These are phyloP conservation scores for Peromyscus attwateri DNA, from an alignment of 2,797 vertebrate genomes.

Conservation along the genomic window DNA sequence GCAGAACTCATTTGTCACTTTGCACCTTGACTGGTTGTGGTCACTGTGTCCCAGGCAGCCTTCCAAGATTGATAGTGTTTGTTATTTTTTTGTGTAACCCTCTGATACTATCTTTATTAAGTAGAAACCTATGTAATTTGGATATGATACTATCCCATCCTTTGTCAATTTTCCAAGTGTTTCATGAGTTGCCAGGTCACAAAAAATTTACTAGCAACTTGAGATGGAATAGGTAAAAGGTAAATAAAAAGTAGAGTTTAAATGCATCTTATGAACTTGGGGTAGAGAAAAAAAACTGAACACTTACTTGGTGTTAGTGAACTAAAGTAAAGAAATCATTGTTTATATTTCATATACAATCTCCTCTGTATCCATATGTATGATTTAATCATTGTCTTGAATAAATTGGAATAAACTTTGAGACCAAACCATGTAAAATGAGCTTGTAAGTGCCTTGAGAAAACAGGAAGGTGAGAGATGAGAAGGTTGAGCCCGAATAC, in stretches of 20 bases:
- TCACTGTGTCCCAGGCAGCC: background rate
- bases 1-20: background rate
- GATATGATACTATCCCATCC: background rate
- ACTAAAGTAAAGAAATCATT: background rate
- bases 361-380: background rate
- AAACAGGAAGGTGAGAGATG: background rate
- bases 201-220: background rate
- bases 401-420: background rate
- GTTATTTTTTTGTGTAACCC: background rate
- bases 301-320: background rate
- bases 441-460: background rate
- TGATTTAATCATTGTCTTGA: background rate
- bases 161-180: background rate
- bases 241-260: background rate
- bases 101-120: background rate
- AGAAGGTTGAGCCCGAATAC: background rate
- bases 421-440: background rate
- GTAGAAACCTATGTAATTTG: background rate
- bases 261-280: background rate
- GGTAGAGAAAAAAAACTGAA: background rate
- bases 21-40: background rate
- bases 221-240: background rate
- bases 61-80: background rate
- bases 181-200: background rate
- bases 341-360: background rate